Percentiles rank a stretch among this genome's conserved stretches.
phyloP scores from a whole-genome alignment of 2,888 invertebrate species.

The Clanis bilineata region DNA sequence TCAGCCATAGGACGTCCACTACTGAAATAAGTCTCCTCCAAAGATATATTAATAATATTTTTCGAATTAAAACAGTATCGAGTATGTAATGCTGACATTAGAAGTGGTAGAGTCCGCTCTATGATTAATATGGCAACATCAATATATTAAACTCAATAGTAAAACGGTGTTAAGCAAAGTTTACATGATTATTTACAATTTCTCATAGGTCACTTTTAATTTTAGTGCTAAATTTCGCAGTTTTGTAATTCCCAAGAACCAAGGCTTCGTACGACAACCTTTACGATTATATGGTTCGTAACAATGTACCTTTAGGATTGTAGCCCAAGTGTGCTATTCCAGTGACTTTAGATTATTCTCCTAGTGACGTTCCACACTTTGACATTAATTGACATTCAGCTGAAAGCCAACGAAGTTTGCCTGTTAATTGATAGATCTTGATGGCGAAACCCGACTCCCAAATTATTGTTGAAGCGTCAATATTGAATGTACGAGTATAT shows the following conservation, averaged over 20 bases:
- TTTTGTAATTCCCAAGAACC: not conserved
- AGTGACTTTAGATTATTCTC: constrained; percentile 24
- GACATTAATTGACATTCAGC: constrained; percentile 71
- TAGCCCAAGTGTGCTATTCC: not conserved
- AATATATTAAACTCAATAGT: too few species aligned
- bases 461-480: constrained; percentile 29
- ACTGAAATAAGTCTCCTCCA: too few species aligned
- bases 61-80: too few species aligned
- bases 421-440: constrained; percentile 72
- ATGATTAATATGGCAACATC: too few species aligned
- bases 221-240: not conserved
- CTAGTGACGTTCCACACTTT: constrained; percentile 48
- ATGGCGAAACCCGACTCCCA: constrained; percentile 42
- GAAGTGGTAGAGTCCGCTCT: not conserved
- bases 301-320: not conserved
- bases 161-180: too few species aligned
- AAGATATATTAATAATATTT: too few species aligned
- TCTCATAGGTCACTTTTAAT: not conserved
- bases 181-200: not conserved
- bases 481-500: not conserved
- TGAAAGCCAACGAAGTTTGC: constrained; percentile 66
- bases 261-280: not conserved
- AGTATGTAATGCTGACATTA: not conserved
- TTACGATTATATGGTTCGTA: not conserved
- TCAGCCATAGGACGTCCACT: too few species aligned